Evolutionary conservation across 1,140 invertebrate species (phyloP), one percentile per base, ranked within the genome.

Genomic region (Trichoplusia ni): DNA sequence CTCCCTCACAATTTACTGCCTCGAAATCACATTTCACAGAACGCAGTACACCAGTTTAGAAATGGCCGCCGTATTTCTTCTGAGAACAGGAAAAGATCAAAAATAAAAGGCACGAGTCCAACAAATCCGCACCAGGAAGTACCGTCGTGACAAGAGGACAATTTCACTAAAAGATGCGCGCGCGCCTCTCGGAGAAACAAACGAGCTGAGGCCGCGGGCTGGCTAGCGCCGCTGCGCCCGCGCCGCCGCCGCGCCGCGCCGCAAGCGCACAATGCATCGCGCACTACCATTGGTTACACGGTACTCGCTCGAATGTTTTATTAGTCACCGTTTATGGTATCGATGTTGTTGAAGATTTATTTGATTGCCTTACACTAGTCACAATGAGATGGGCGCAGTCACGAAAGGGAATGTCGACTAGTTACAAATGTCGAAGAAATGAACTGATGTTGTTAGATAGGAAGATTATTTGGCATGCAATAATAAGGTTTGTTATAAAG

Each of bases 91-190:
- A 23, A 54, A 11, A 54, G 35, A 58, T 58, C 38, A 58, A 42
- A 40, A 42, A 58, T 58, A 58, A 58, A 58, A 58, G 16, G 8
- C 31, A 54, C 35, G 11, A 42, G 25, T 38, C 19, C 35, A 51
- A 51, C 44, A 51, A 60, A 51, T 51, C 33, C 35, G 29, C 51
- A 65, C 35, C 35, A 51, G 37, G 46, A 51, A 65, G 37, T 51
- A 21, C 6, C 7, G 29, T 31, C 40, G 54, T 59, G 44, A 59
- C 54, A 51, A 38, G 6, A 19, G 11, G 54, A 60, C 35, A 53
- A 49, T 65, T 65, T 56, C 14, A 29, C 4, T 33, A 51, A 53
- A 27, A 51, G 13, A 23, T 23, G 25, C 23, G 38, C 38, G 14
- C 23, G 35, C 46, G 63, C 47, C 38, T 62, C 51, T 8, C 38